Conservation (phyloP, 2,888 invertebrate genomes). For the Caenorhabditis doughertyi region DNA sequence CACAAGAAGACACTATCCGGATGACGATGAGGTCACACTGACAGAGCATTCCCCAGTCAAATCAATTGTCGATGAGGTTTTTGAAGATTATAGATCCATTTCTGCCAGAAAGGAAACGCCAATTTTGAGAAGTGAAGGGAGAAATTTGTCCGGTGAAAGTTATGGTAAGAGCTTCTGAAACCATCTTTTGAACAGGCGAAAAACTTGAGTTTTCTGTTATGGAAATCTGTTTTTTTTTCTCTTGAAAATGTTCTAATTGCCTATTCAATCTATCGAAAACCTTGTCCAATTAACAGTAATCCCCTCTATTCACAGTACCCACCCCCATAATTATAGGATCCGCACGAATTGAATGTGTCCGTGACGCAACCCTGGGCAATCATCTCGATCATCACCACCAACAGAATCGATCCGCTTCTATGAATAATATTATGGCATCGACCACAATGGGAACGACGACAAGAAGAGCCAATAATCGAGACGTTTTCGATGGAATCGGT, state of each 20-base stretch:
- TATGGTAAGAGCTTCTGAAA: slow-evolving; percentile 4
- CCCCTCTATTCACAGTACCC: slow-evolving; percentile 1
- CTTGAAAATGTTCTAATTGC: too few species aligned
- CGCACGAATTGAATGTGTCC: slow-evolving; percentile 20
- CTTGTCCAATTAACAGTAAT: neutral
- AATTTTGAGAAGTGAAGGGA: slow-evolving; percentile 17
- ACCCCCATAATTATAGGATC: slow-evolving; percentile 36
- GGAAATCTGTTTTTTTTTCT: too few species aligned
- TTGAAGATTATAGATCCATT: neutral
- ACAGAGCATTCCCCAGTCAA: neutral
- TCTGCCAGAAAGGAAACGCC: slow-evolving; percentile 18
- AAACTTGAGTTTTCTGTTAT: too few species aligned
- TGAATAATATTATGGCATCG: slow-evolving; percentile 8
- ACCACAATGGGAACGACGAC: neutral
- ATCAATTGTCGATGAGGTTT: slow-evolving; percentile 36
- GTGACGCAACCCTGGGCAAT: slow-evolving; percentile 4
- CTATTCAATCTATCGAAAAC: neutral
- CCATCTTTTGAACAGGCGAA: too few species aligned
- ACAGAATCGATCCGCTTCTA: slow-evolving; percentile 6
- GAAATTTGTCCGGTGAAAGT: neutral
- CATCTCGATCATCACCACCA: too few species aligned
- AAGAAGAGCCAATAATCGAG: neutral
- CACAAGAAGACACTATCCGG: neutral
- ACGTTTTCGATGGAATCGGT: slow-evolving; percentile 16
- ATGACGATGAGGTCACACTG: neutral